phyloP scores from a whole-genome alignment of 2,888 invertebrate species.

The Aquatica leii region DNA sequence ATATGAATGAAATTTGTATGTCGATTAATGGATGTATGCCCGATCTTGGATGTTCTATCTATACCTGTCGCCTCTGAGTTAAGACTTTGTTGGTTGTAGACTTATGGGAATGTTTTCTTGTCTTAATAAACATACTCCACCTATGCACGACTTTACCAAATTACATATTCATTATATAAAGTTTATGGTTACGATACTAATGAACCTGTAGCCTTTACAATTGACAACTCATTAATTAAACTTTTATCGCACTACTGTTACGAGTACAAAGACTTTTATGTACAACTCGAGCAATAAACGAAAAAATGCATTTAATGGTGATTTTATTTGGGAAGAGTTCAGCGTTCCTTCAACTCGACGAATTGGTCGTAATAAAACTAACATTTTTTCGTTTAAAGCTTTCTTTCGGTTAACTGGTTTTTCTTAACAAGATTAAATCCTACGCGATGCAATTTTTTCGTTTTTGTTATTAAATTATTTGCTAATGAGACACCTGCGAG shows the following conservation, averaged over 20 bases:
- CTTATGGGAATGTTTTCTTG: slow-evolving; percentile 37
- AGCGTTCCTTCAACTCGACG: no score
- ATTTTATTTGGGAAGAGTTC: no score
- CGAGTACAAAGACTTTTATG: background rate
- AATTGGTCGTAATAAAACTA: no score
- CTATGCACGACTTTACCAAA: slow-evolving; percentile 41
- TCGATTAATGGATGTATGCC: slow-evolving; percentile 27
- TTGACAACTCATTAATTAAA: slow-evolving; percentile 11
- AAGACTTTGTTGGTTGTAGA: slow-evolving; percentile 21
- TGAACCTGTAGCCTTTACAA: slow-evolving; percentile 13
- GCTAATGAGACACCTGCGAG: no score
- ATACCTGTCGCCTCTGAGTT: slow-evolving; percentile 34
- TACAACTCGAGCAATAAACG: no score
- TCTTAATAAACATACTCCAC: slow-evolving; percentile 45
- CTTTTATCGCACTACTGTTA: slow-evolving; percentile 9
- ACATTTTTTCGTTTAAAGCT: no score
- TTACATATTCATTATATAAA: slow-evolving; percentile 39
- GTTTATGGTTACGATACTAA: slow-evolving; percentile 22
- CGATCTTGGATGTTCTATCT: slow-evolving; percentile 28
- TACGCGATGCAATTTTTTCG: no score
- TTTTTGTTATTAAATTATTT: no score
- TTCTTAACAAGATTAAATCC: no score
- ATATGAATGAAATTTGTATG: slow-evolving; percentile 33
- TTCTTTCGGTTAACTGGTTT: no score
- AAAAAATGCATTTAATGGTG: no score